These are phyloP conservation scores for Ennomos fuscantarius DNA, from an alignment of 2,888 invertebrate species.

Conservation along the genomic window DNA sequence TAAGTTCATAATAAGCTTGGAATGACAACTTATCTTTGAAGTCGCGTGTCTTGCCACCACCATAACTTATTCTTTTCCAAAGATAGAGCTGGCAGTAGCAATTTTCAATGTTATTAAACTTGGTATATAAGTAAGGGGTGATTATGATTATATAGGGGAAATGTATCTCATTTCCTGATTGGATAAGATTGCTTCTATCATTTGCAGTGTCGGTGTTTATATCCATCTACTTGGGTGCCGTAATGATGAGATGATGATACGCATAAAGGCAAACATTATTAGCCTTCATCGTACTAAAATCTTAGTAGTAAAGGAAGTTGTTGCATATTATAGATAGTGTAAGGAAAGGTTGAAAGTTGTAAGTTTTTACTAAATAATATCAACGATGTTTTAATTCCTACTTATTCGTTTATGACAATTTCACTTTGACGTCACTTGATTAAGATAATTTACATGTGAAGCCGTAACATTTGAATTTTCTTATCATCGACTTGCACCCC, in stretches of 20 bases:
- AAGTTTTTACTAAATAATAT: too few species aligned
- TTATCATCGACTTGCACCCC: slow-evolving; percentile 25
- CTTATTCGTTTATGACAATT: too few species aligned
- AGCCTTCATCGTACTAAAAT: not conserved
- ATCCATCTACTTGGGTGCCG: slow-evolving; percentile 19
- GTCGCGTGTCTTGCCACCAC: slow-evolving; percentile 68
- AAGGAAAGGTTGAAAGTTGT: too few species aligned
- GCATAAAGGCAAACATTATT: slow-evolving; percentile 26
- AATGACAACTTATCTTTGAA: slow-evolving; percentile 33
- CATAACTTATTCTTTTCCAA: slow-evolving; percentile 58
- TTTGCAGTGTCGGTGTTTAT: slow-evolving; percentile 49
- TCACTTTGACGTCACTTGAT: too few species aligned
- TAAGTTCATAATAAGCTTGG: slow-evolving; percentile 23
- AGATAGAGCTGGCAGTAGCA: slow-evolving; percentile 68
- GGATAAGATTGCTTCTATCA: slow-evolving; percentile 54
- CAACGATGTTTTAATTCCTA: too few species aligned
- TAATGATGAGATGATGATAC: slow-evolving; percentile 42
- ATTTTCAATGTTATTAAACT: slow-evolving; percentile 66
- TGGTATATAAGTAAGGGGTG: slow-evolving; percentile 51
- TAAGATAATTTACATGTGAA: not conserved
- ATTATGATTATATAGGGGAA: slow-evolving; percentile 59
- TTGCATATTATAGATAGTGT: too few species aligned
- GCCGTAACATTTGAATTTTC: slow-evolving; percentile 9
- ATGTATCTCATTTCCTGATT: slow-evolving; percentile 63
- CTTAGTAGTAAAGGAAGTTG: too few species aligned